Evolutionary conservation across 2,888 invertebrate genomes (phyloP).

Genomic region (Blastobasis lacticolella): DNA sequence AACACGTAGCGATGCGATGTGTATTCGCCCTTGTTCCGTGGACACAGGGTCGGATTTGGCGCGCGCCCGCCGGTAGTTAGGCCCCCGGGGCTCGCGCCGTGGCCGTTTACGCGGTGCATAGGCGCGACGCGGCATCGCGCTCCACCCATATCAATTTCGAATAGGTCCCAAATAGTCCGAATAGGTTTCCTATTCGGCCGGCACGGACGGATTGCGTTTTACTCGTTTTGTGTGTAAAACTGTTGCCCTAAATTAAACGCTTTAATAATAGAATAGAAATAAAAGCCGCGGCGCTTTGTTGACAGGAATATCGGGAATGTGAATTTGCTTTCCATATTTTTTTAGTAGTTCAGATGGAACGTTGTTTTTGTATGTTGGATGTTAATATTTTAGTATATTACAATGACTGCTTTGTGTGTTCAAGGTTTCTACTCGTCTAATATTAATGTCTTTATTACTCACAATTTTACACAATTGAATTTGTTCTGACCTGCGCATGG

Average conservation of each 20-base stretch:
- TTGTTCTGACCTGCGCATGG: too few relatives aligned
- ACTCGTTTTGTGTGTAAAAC: slow-evolving; percentile 70
- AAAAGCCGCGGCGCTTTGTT: slow-evolving; percentile 40
- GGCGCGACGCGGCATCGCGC: slow-evolving; percentile 62
- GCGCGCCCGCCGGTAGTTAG: slow-evolving; percentile 19
- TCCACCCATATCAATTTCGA: slow-evolving; percentile 73
- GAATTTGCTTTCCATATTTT: slow-evolving; percentile 1
- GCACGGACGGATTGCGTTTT: slow-evolving; percentile 65
- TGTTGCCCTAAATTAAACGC: slow-evolving; percentile 71
- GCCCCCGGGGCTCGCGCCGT: slow-evolving; percentile 47
- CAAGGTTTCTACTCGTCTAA: too few relatives aligned
- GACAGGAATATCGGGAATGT: slow-evolving; percentile 33
- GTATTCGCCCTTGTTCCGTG: slow-evolving; percentile 21
- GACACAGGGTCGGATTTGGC: slow-evolving; percentile 31
- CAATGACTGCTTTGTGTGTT: too few relatives aligned
- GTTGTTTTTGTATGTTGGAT: too few relatives aligned
- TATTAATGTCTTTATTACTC: too few relatives aligned
- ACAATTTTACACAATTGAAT: too few relatives aligned
- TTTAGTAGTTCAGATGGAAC: background rate
- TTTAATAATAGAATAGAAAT: slow-evolving; percentile 71
- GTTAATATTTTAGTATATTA: too few relatives aligned
- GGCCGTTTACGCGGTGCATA: slow-evolving; percentile 42
- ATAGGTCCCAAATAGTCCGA: slow-evolving; percentile 42
- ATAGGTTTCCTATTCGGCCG: slow-evolving; percentile 66
- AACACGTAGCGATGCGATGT: slow-evolving; percentile 35